These are phyloP conservation scores for Podocnemis expansa DNA, from an alignment of 2,113 vertebrate genomes.

Conservation along the genomic window DNA sequence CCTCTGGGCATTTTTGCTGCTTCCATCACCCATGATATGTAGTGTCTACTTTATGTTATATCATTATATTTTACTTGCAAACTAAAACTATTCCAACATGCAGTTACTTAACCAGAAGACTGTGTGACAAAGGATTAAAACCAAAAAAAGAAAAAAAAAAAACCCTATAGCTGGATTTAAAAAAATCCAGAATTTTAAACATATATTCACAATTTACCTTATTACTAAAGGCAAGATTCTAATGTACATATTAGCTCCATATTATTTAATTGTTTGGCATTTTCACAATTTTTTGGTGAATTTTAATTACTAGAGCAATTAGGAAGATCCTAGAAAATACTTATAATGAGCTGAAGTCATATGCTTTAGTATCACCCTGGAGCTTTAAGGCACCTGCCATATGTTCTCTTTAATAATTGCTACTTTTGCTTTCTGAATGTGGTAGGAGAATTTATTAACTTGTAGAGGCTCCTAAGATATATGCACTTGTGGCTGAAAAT, in stretches of 20 bases:
- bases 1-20: accelerated
- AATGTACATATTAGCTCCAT: background rate
- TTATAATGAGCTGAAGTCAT: slow-evolving; percentile 70
- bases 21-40: background rate
- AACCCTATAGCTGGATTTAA: background rate
- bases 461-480: slow-evolving; percentile 3
- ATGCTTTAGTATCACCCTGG: slow-evolving; percentile 63
- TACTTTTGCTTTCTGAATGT: slow-evolving; percentile 41
- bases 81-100: background rate
- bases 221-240: background rate
- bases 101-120: background rate
- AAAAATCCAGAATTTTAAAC: background rate
- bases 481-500: background rate
- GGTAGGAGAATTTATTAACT: slow-evolving; percentile 41
- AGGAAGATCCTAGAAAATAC: slow-evolving; percentile 60
- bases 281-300: slow-evolving; percentile 56
- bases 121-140: background rate
- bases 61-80: slow-evolving; percentile 1
- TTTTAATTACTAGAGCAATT: slow-evolving; percentile 74
- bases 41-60: background rate
- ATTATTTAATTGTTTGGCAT: slow-evolving; percentile 38
- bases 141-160: slow-evolving; percentile 1
- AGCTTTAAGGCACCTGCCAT: slow-evolving; percentile 71
- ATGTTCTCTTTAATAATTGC: slow-evolving; percentile 73
- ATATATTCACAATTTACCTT: background rate